Percentiles rank a stretch among this genome's conserved stretches.
Evolutionary conservation across 2,888 invertebrate genomes (phyloP).

Genomic region (Punctoribates punctum): DNA sequence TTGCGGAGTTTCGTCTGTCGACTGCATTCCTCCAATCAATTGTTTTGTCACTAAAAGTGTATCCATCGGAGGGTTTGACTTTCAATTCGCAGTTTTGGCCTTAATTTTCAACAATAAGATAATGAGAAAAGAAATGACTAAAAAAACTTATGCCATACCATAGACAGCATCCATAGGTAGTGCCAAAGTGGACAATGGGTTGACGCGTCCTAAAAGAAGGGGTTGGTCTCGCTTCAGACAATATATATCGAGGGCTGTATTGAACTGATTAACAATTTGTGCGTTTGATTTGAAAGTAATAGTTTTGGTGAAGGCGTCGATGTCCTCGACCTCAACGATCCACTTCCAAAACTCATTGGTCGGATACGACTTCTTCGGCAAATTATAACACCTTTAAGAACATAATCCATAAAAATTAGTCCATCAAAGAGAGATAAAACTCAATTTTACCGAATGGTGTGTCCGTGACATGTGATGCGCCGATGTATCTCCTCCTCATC

Average conservation of each 20-base stretch:
- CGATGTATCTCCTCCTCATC: not conserved
- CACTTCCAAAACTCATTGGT: slow-evolving; percentile 40
- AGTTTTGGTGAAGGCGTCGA: slow-evolving; percentile 35
- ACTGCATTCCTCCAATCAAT: slow-evolving; percentile 29
- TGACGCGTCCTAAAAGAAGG: not conserved
- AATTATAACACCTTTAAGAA: slow-evolving; percentile 22
- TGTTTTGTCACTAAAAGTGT: slow-evolving; percentile 6
- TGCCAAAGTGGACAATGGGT: slow-evolving; percentile 16
- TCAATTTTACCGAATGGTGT: not conserved
- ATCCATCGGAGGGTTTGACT: slow-evolving; percentile 28
- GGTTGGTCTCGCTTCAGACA: not conserved
- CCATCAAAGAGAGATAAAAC: not conserved
- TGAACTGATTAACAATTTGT: slow-evolving; percentile 40
- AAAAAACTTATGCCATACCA: slow-evolving; percentile 18
- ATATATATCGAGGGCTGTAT: slow-evolving; percentile 38
- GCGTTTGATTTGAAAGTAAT: slow-evolving; percentile 42
- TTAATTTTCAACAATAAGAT: not conserved
- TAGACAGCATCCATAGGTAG: slow-evolving; percentile 37
- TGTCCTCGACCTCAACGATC: slow-evolving; percentile 40
- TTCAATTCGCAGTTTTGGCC: slow-evolving; percentile 23
- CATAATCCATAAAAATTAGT: not conserved
- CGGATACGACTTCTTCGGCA: slow-evolving; percentile 38
- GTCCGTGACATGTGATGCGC: slow-evolving; percentile 11
- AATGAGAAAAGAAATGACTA: not conserved
- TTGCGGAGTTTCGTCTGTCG: not conserved